Base-by-base conservation (phyloP, 2,888 invertebrate genomes). In the Diplolepis rosae region DNA sequence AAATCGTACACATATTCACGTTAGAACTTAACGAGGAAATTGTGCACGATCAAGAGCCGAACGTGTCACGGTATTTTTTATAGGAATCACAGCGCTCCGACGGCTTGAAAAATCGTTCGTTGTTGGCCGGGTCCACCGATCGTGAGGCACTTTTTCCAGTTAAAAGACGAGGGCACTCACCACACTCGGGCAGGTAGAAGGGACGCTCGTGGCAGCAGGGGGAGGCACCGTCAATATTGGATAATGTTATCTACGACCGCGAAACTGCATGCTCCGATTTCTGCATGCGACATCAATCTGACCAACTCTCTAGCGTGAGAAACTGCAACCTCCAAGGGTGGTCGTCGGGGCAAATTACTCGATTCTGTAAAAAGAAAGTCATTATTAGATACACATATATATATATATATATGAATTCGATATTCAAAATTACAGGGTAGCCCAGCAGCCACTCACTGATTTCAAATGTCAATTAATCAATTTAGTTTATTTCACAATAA, bases 181-280 rank as follows among this genome's bases (percentile, higher is more conserved):
- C 86, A 85, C 81, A 86, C 85, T 82, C 85, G 86, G 83, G 87
- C 85, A 83, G 86, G 84, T 79, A 84, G 82, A 84, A 87, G 84
- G 82, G 83, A 82, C 80, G 85, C 83, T 83, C 86, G 87, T 87
- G 86, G 85, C 77, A 86, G 86, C 86, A 87, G 86, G 79, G 83
- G 80, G 77, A 87, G 82, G 84, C 79, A 83, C 84, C 84, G 89
- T 92, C 93, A 93, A 92, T 92, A 92, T 81, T 92, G 92, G 90
- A 95, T 92, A 88, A 95, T 93, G 89, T 95, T 95, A 85, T 94
- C 93, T 86, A 98, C 93, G 90, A 95, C 95, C 85, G 97, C 96
- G 91, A 98, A 98, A 89, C 98, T 98, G 92, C 97, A 96, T 73
- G 97, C 94, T 85, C 98, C 98, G 79, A 98, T 92, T 74, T 96